Base-by-base conservation (phyloP, 2,888 invertebrate species). In the Aphidoletes aphidimyza region DNA sequence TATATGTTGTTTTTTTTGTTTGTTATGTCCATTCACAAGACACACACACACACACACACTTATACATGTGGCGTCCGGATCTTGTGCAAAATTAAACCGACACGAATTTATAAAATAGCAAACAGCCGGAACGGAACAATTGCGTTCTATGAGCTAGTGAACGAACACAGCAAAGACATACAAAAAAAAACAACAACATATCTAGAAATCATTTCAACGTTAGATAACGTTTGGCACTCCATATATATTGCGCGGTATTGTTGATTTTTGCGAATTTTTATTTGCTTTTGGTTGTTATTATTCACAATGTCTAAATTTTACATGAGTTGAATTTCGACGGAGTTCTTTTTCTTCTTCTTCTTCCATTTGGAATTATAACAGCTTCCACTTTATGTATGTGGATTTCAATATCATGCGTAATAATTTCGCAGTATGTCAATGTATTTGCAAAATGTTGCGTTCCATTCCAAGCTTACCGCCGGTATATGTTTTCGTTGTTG, bases 211-310 rank as follows among this genome's bases (percentile, higher is more conserved):
- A 14, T 54, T 22, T 22, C 22, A 5, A 6, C 22, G n/a, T 54
- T 22, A n/a, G 54, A 54, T 54, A 54, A 54, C 54, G 22, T 54
- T 54, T 22, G 22, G 22, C 54, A 54, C 54, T 54, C 54, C 54
- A 54, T 54, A 54, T 22, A 54, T 54, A 54, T 54, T 54, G 54
- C 22, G 54, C 9, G 17, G 14, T 5, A 54, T 22, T 54, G n/a
- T 54, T 22, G 2, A 54, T 54, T 22, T 14, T 22, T 54, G 5
- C 17, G 14, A 14, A 47, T 17, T 47, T 47, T 47, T 47, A 47
- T 47, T 47, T 17, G 47, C 14, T 17, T 2, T 5, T 47, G 9
- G 47, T 17, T 47, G 47, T 47, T 8, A 17, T 47, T 47, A 17
- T 19, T 47, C 14, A 11, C 2, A n/a, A n/a, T n/a, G n/a, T n/a